Evolutionary conservation across 2,888 invertebrate species (phyloP), one percentile per base, ranked within the genome.

Genomic region (Callinectes sapidus): DNA sequence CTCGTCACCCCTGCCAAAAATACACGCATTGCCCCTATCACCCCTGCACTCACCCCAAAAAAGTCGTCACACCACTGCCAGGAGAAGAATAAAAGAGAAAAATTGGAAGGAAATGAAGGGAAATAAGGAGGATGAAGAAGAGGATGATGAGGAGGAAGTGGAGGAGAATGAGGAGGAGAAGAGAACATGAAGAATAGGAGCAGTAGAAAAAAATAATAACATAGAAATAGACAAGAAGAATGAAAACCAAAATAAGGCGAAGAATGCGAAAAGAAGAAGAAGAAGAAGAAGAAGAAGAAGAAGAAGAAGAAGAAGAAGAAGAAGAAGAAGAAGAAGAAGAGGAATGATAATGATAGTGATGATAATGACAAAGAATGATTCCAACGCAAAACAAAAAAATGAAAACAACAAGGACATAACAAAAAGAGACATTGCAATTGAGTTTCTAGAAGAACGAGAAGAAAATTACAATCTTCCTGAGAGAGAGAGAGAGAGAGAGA

Each of bases 401-500:
- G 48, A 48, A 48, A 48, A 48, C 10, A 48, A 48, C 48, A 48
- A 48, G 6, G 10, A 48, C 6, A 48, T 8, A 48, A 48, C 48
- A 5, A 48, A 48, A 8, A 48, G 48, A 10, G 10, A 48, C 48
- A 48, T 8, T 48, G 48, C 10, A 48, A 10, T 8, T 48, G 5
- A 8, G 10, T 48, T 48, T 48, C 10, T 48, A 48, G 48, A 48
- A 48, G 48, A 48, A 48, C 48, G 48, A 48, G 48, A 48, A 8
- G 48, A 48, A 48, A 48, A 48, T 48, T 8, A 48, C 10, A 48
- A 48, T 8, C 48, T 6, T 48, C 48, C 48, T 8, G 48, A 61
- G 61, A 71, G 71, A 71, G 71, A 71, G 71, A 71, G 66, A 71
- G 66, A 71, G 66, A 71, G 66, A 71, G 66, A 66, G 66, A 66